A percentile compares a stretch with the other conserved stretches of the same genome.
Evolutionary conservation across 1,140 invertebrate genomes (phyloP).

Genomic region (Drosophila sulfurigaster): DNA sequence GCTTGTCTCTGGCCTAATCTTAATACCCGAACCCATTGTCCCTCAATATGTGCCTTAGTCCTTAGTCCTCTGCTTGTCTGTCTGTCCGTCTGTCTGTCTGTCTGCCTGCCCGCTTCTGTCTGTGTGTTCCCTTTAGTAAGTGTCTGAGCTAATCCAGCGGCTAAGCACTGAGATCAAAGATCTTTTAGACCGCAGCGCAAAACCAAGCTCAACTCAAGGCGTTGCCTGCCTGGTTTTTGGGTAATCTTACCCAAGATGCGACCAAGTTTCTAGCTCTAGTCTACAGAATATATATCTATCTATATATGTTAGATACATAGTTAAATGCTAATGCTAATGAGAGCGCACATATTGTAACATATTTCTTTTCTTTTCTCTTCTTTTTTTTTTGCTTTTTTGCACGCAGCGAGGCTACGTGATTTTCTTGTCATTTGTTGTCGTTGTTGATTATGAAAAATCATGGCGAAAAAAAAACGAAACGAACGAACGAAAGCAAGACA

Average conservation of each 20-base stretch:
- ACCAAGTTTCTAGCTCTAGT: not conserved
- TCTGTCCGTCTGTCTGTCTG: conserved; percentile 11
- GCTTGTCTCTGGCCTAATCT: conserved; percentile 45
- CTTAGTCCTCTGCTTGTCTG: too few relatives aligned
- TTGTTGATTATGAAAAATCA: conserved; percentile 78
- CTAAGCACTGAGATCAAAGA: conserved; percentile 79
- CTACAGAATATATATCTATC: too few relatives aligned
- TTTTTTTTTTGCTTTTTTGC: conserved; percentile 15
- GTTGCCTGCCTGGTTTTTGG: conserved; percentile 26
- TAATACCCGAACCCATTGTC: conserved; percentile 62
- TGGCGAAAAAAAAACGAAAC: conserved; percentile 58
- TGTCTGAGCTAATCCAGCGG: conserved; percentile 75
- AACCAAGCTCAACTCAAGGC: conserved; percentile 29
- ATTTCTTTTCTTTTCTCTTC: not conserved
- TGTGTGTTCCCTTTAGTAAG: conserved; percentile 58
- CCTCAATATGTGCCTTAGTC: conserved; percentile 37
- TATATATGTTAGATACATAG: too few relatives aligned
- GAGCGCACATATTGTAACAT: not conserved
- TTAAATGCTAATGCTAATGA: too few relatives aligned
- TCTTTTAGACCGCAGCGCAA: conserved; percentile 72
- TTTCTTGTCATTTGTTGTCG: conserved; percentile 67
- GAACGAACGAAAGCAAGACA: conserved; percentile 19
- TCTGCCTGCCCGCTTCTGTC: conserved; percentile 20
- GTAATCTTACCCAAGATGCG: conserved; percentile 31
- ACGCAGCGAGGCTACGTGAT: conserved; percentile 64